Base-by-base conservation (phyloP, 1,140 invertebrate species). In the Mamestra configurata region DNA sequence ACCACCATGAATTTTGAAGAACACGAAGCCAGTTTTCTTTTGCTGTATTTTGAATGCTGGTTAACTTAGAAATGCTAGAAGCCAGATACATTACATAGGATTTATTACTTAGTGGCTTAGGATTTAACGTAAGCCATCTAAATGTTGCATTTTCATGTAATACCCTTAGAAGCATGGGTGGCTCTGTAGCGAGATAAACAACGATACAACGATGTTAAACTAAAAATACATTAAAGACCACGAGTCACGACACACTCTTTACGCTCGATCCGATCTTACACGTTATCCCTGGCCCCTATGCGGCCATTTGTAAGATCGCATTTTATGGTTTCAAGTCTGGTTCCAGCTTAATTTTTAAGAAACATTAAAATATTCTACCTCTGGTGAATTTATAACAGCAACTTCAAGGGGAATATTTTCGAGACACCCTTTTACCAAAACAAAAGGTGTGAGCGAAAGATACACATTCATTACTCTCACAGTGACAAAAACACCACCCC, bases 1-100 rank as follows among this genome's bases (percentile, higher is more conserved):
- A 24, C 68, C 8, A 51, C 68, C 68, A 71, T 71, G 68, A 71
- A 71, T 71, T 71, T 71, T 71, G 68, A 71, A 71, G 68, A 71
- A 71, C 64, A n/a, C 68, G 24, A 24, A 6, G 24, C 46, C 27
- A 15, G 68, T 15, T 35, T 27, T 11, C 20, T 68, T 40, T 68
- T 46, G 64, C 46, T 46, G 11, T 68, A 64, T 64, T 64, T 46
- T 24, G 40, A 68, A 46, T 37, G 59, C 22, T 11, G 59, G n/a
- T 46, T 68, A n/a, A 20, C 5, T 24, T 15, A 10, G 13, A 7
- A 68, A 68, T 68, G 35, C 40, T 46, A 0, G 1, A 61, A 68
- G 20, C 22, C 64, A 43, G 20, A 46, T 37, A 31, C 40, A 15
- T 24, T 68, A 68, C 0, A 43, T 66, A 43, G 35, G 15, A 43